Percentiles rank a stretch among this genome's conserved stretches.
These are phyloP conservation scores for Sinocyclocheilus rhinocerous DNA, from an alignment of 2,113 vertebrate genomes.

Conservation along the genomic window DNA sequence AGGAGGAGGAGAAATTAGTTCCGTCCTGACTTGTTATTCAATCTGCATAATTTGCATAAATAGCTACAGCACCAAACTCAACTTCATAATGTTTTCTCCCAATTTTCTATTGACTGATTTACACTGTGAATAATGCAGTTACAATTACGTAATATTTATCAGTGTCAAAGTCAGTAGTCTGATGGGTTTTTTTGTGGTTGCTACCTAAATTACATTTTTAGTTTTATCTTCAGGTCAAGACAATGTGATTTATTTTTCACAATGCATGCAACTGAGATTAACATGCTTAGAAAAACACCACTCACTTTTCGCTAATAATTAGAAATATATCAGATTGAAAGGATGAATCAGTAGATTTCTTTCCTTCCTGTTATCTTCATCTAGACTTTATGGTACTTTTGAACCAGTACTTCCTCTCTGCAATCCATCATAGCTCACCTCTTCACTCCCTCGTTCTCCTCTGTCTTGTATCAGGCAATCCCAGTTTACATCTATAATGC, in stretches of 20 bases:
- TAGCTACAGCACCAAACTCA: neutral
- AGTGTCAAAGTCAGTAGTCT: neutral
- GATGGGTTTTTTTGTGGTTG: neutral
- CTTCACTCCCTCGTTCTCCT: neutral
- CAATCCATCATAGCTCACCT: conserved; percentile 12
- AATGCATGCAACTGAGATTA: neutral
- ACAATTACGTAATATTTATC: neutral
- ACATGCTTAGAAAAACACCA: neutral
- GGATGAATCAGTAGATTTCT: neutral
- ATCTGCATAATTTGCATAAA: neutral
- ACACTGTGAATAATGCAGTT: neutral
- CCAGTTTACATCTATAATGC: conserved; percentile 55
- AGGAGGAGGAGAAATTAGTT: neutral
- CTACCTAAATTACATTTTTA: neutral
- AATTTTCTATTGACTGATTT: neutral
- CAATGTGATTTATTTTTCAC: neutral
- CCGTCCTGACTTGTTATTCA: conserved; percentile 2
- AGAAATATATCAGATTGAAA: neutral
- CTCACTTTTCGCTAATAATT: neutral
- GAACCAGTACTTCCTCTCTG: neutral
- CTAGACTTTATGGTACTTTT: neutral
- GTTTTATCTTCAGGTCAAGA: conserved; percentile 31
- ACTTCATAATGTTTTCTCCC: neutral
- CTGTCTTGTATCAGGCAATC: conserved; percentile 13
- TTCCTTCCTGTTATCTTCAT: neutral